A percentile compares a stretch with the other conserved stretches of the same genome.
Conservation (phyloP, 2,797 vertebrate genomes). For the Paedocypris micromegethes region DNA sequence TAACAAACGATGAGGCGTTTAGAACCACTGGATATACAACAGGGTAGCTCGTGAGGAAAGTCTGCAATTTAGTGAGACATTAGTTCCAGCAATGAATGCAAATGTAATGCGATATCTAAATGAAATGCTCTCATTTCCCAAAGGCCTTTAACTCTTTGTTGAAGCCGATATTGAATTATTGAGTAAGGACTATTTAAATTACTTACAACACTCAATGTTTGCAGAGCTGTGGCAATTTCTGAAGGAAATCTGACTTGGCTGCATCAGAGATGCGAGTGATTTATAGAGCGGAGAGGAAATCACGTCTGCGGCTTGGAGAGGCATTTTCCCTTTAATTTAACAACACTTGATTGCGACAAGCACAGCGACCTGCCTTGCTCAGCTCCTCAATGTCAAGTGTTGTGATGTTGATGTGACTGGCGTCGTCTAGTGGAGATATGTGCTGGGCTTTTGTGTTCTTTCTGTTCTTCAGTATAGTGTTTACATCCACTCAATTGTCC, state of each 20-base stretch:
- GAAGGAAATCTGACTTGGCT: constrained; percentile 3
- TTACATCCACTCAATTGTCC: too few relatives aligned
- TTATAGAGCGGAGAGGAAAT: constrained; percentile 4
- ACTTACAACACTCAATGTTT: constrained; percentile 3
- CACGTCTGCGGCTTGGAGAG: constrained; percentile 14
- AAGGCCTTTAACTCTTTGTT: constrained; percentile 8
- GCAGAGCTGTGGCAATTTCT: background rate
- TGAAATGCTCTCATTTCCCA: constrained; percentile 20
- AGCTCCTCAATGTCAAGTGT: constrained; percentile 1
- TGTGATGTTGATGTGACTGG: background rate
- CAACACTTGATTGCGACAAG: constrained; percentile 8
- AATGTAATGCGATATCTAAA: constrained; percentile 22
- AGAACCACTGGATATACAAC: constrained; percentile 14
- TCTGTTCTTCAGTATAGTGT: too few relatives aligned
- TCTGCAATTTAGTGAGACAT: constrained; percentile 32
- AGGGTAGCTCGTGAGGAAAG: constrained; percentile 20
- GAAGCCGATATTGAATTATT: constrained; percentile 15
- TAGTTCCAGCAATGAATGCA: constrained; percentile 21
- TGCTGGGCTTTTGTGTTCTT: too few relatives aligned
- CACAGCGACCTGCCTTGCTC: background rate
- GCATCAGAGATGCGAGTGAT: background rate
- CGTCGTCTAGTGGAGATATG: too few relatives aligned
- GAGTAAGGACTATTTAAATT: constrained; percentile 17
- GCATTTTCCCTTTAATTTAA: constrained; percentile 18
- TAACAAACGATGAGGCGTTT: constrained; percentile 8